These are phyloP conservation scores for Nibea coibor DNA, from an alignment of 2,113 vertebrate genomes.

Conservation along the genomic window DNA sequence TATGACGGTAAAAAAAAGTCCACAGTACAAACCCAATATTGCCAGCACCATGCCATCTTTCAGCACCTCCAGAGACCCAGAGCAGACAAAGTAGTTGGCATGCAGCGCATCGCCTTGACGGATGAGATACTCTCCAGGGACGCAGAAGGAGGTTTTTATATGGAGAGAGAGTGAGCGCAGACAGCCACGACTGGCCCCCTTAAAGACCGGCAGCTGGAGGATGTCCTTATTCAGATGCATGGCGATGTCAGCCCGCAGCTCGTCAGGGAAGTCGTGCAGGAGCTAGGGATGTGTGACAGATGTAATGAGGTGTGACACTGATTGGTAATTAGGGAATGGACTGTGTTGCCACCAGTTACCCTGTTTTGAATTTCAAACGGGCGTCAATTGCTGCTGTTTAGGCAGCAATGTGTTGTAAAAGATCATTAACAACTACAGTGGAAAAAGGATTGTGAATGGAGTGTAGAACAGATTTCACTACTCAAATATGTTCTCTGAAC, in stretches of 20 bases:
- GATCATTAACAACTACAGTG: constrained; percentile 29
- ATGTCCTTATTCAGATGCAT: constrained; percentile 99
- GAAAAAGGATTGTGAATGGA: constrained; percentile 8
- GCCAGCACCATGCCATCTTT: constrained; percentile 94
- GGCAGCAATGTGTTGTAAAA: constrained; percentile 2
- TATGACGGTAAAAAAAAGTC: neutral
- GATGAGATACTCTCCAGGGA: constrained; percentile 95
- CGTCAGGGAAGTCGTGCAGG: constrained; percentile 96
- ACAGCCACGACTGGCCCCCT: constrained; percentile 93
- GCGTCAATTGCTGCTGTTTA: constrained; percentile 17
- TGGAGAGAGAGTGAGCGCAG: constrained; percentile 95
- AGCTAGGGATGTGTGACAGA: constrained; percentile 84
- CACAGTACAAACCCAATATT: constrained; percentile 90
- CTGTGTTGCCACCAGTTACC: constrained; percentile 36
- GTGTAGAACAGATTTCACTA: constrained; percentile 7
- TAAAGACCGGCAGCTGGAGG: constrained; percentile 93
- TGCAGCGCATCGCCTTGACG: constrained; percentile 94
- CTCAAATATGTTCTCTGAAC: constrained; percentile 17
- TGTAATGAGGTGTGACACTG: constrained; percentile 58
- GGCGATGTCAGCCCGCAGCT: constrained; percentile 95
- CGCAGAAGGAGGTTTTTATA: constrained; percentile 96
- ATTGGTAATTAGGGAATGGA: constrained; percentile 55
- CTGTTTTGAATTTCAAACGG: constrained; percentile 54
- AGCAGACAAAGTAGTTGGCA: constrained; percentile 96
- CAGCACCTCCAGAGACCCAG: constrained; percentile 95